Evolutionary conservation across 2,797 vertebrate genomes (phyloP).

Genomic region (Synaphobranchus kaupii): DNA sequence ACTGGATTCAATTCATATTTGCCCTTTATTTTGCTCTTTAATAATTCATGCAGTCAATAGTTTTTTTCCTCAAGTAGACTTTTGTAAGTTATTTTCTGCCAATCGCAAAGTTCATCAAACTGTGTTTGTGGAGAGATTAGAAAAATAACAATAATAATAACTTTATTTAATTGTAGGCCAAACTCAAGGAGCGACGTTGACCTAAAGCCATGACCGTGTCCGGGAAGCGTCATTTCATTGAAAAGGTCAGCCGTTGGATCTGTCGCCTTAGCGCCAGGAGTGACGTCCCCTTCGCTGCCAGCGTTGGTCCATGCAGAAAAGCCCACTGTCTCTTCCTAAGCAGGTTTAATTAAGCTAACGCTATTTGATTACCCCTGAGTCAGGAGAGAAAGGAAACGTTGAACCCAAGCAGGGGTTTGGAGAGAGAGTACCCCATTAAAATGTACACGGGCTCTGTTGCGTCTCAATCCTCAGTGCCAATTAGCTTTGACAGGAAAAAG

Average conservation of each 20-base stretch:
- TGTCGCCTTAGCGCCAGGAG: neutral
- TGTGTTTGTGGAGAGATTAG: no score
- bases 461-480: constrained; percentile 21
- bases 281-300: neutral
- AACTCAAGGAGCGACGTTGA: no score
- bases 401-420: neutral
- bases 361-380: constrained; percentile 32
- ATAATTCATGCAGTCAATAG: no score
- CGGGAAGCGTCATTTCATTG: neutral
- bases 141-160: no score
- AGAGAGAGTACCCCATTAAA: constrained; percentile 24
- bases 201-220: neutral
- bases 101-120: no score
- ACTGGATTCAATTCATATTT: no score
- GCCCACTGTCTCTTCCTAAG: neutral
- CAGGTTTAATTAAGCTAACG: constrained; percentile 30
- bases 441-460: neutral
- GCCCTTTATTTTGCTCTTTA: no score
- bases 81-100: no score
- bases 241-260: neutral
- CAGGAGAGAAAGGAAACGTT: neutral
- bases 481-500: constrained; percentile 22
- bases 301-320: neutral
- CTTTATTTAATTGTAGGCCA: neutral
- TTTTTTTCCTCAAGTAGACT: no score